Percentiles rank a stretch among this genome's conserved stretches.
These are phyloP conservation scores for Petrosia ficiformis DNA, from an alignment of 37 sponge, comb jelly and placozoan species.

Conservation along the genomic window DNA sequence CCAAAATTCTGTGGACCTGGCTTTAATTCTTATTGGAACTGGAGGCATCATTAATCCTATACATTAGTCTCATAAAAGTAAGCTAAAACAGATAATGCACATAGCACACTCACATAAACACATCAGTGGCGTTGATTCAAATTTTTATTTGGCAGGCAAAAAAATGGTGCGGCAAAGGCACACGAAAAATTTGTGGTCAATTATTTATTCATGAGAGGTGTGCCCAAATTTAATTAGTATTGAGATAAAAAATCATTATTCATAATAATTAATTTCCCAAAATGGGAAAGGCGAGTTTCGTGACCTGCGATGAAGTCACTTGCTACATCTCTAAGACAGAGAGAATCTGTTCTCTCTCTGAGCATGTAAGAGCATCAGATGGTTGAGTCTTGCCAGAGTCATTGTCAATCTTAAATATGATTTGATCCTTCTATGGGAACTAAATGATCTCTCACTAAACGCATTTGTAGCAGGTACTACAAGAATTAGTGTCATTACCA, in stretches of 20 bases:
- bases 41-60: too few species aligned
- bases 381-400: slow-evolving; percentile 53
- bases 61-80: too few species aligned
- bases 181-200: background rate
- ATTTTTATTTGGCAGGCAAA: too few species aligned
- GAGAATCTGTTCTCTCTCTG: slow-evolving; percentile 36
- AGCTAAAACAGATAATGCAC: too few species aligned
- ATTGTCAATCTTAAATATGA: slow-evolving; percentile 57
- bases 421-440: slow-evolving; percentile 48
- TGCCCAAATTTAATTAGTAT: background rate
- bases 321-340: slow-evolving; percentile 33
- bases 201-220: background rate
- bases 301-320: slow-evolving; percentile 44
- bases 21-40: too few species aligned
- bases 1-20: too few species aligned
- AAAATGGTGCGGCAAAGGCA: too few species aligned
- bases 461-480: slow-evolving; percentile 67
- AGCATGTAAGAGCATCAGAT: slow-evolving; percentile 34
- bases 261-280: slow-evolving; percentile 21
- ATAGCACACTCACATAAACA: too few species aligned
- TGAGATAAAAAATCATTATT: background rate
- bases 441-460: slow-evolving; percentile 68
- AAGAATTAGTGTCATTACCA: slow-evolving; percentile 21
- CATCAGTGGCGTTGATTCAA: too few species aligned
- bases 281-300: slow-evolving; percentile 24